phyloP scores from a whole-genome alignment of 1,140 invertebrate species.

The Nautilus pompilius region DNA sequence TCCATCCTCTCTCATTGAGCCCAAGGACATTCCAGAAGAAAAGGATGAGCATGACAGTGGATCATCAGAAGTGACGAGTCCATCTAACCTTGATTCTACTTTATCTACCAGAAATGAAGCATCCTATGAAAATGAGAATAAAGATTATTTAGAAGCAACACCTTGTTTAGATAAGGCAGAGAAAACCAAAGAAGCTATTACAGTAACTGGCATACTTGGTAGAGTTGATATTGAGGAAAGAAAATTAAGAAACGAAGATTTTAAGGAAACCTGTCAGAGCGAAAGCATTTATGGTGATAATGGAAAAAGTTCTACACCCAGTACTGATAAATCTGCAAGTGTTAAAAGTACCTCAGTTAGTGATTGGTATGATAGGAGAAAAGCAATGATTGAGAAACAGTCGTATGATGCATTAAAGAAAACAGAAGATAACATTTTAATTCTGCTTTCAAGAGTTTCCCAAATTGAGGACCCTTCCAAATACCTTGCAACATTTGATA shows the following conservation, averaged over 20 bases:
- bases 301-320: neutral
- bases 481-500: slow-evolving; percentile 17
- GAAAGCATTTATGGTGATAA: neutral
- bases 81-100: neutral
- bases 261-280: neutral
- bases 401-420: neutral
- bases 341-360: neutral
- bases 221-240: neutral
- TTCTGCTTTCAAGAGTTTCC: slow-evolving; percentile 34
- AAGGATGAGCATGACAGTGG: neutral
- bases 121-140: no score
- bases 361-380: neutral
- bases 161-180: no score
- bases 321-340: neutral
- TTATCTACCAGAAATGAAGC: no score
- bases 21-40: neutral
- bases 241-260: neutral
- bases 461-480: slow-evolving; percentile 26
- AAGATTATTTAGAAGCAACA: no score
- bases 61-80: neutral
- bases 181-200: no score
- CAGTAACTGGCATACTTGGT: no score
- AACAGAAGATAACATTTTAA: slow-evolving; percentile 31
- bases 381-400: neutral
- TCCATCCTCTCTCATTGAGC: neutral